A percentile compares a stretch with the other conserved stretches of the same genome.
Evolutionary conservation across 2,797 vertebrate genomes (phyloP).

Genomic region (Urocyon cinereoargenteus): DNA sequence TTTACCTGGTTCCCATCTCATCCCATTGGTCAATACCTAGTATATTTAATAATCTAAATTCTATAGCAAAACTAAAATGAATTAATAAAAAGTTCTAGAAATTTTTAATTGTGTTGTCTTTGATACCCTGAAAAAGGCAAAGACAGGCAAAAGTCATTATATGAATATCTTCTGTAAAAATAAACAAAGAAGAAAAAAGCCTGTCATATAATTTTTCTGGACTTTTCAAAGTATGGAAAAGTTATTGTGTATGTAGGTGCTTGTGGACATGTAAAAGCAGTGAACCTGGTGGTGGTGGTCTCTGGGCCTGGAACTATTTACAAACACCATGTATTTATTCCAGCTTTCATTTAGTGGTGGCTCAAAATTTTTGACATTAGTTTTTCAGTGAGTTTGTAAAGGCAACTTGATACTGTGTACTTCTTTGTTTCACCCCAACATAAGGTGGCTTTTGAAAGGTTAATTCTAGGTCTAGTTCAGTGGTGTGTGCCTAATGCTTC

Average conservation of each 20-base stretch:
- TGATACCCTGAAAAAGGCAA: neutral
- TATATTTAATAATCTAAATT: neutral
- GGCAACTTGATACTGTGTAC: neutral
- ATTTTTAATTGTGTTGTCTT: neutral
- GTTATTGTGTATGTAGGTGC: neutral
- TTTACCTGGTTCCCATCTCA: neutral
- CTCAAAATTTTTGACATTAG: neutral
- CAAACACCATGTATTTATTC: neutral
- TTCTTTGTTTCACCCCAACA: neutral
- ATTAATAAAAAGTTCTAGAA: neutral
- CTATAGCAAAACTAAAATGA: neutral
- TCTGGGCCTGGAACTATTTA: neutral
- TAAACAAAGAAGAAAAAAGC: neutral
- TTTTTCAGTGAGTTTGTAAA: neutral
- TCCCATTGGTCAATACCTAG: neutral
- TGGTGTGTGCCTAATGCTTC: neutral
- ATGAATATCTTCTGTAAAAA: constrained; percentile 15
- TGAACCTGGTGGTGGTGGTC: neutral
- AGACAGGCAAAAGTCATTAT: neutral
- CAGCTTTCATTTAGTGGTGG: neutral
- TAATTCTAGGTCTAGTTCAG: neutral
- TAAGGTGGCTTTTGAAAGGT: neutral
- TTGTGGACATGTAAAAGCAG: neutral
- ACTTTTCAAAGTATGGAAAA: neutral
- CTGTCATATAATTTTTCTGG: neutral